phyloP scores from a whole-genome alignment of 2,113 vertebrate species.

The Cyprinodon brontotheroides region DNA sequence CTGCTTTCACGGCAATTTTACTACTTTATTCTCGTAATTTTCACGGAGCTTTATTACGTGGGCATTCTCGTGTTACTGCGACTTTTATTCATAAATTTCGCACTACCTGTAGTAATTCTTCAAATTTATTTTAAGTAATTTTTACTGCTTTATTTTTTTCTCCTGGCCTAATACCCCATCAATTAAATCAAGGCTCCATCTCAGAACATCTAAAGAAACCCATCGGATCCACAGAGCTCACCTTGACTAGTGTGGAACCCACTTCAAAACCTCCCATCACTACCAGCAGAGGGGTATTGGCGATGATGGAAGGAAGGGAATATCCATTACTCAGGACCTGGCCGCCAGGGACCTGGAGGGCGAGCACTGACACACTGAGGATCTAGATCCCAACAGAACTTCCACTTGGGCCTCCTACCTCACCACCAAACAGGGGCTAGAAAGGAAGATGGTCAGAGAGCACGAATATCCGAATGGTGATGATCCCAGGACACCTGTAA shows the following conservation, averaged over 20 bases:
- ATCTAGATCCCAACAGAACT: neutral
- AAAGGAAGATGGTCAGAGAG: constrained; percentile 94
- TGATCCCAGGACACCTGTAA: constrained; percentile 97
- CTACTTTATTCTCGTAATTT: too few species aligned
- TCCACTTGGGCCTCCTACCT: constrained; percentile 80
- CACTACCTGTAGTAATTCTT: too few species aligned
- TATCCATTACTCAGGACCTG: constrained; percentile 99
- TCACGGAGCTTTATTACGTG: too few species aligned
- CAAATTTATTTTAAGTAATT: too few species aligned
- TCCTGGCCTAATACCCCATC: too few species aligned
- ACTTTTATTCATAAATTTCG: too few species aligned
- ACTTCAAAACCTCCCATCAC: constrained; percentile 93
- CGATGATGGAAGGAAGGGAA: constrained; percentile 96
- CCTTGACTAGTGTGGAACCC: constrained; percentile 94
- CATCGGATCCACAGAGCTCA: constrained; percentile 72
- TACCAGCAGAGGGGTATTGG: constrained; percentile 92
- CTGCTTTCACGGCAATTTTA: too few species aligned
- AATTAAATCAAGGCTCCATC: too few species aligned
- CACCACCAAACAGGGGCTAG: constrained; percentile 95
- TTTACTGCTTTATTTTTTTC: too few species aligned
- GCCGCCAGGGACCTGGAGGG: constrained; percentile 91
- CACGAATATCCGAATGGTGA: constrained; percentile 99
- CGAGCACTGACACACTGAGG: neutral
- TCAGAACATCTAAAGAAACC: too few species aligned
- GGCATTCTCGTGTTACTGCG: too few species aligned